Percentiles rank a stretch among this genome's conserved stretches.
phyloP scores from a whole-genome alignment of 2,113 vertebrate species.

The Percopsis transmontana region DNA sequence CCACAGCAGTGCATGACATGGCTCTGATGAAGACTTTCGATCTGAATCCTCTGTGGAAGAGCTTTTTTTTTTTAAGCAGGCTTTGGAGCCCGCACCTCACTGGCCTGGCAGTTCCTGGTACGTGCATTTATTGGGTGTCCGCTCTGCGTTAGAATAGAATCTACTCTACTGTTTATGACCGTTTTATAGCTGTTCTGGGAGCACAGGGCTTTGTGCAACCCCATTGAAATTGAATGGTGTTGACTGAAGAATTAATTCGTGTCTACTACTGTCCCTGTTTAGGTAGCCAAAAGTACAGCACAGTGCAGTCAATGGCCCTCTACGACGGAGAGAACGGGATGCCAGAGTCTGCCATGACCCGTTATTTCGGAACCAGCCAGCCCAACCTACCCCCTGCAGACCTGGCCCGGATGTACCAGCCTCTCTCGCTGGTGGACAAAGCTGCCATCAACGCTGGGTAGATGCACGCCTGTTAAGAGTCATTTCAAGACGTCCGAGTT shows the following conservation, averaged over 20 bases:
- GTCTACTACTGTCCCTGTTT: constrained; percentile 27
- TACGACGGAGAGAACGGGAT: constrained; percentile 90
- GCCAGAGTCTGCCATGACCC: constrained; percentile 83
- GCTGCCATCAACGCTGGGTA: constrained; percentile 88
- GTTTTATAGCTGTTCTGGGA: no score
- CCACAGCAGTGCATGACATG: constrained; percentile 7
- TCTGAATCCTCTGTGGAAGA: not conserved
- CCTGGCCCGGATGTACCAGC: constrained; percentile 88
- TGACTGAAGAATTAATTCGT: not conserved
- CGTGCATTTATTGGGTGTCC: no score
- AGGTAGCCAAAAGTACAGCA: constrained; percentile 87
- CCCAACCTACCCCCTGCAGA: constrained; percentile 77
- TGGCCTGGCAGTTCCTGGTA: no score
- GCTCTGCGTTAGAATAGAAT: no score
- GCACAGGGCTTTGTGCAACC: not conserved
- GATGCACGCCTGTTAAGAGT: constrained; percentile 25
- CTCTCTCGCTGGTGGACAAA: constrained; percentile 88
- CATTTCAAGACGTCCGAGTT: not conserved
- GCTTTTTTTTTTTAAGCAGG: not conserved
- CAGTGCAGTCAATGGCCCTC: constrained; percentile 83
- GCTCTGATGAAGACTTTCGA: constrained; percentile 8
- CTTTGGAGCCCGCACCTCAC: not conserved
- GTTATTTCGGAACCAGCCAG: constrained; percentile 88
- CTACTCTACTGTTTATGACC: no score
- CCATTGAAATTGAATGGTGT: not conserved